Evolutionary conservation across 1,140 invertebrate species (phyloP).

Genomic region (Bombus superbus): DNA sequence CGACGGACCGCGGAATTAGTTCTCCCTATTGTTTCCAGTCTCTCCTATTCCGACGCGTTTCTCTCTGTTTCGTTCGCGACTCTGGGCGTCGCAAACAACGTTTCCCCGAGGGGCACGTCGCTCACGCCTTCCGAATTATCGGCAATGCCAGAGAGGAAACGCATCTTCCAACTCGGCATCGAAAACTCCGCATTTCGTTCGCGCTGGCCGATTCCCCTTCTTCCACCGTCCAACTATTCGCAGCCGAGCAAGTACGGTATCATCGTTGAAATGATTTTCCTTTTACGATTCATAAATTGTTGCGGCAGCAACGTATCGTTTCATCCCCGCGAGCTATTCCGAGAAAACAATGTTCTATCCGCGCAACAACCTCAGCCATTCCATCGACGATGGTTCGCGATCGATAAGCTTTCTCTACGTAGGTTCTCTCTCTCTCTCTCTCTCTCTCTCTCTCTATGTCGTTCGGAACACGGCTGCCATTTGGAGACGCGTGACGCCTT

Average conservation of each 20-base stretch:
- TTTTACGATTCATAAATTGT: too few relatives aligned
- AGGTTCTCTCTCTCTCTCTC: too few relatives aligned
- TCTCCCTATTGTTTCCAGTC: constrained; percentile 35
- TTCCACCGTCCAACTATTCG: neutral
- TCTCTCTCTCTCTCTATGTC: too few relatives aligned
- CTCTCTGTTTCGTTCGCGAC: constrained; percentile 3
- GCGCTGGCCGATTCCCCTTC: neutral
- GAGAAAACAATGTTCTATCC: too few relatives aligned
- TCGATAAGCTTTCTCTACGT: neutral
- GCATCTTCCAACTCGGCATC: neutral
- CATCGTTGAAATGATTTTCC: too few relatives aligned
- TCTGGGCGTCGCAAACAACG: neutral
- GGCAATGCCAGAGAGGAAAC: neutral
- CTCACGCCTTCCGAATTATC: constrained; percentile 1
- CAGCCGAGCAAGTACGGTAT: neutral
- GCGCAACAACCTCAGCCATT: too few relatives aligned
- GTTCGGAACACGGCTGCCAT: neutral
- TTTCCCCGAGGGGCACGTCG: constrained; percentile 4
- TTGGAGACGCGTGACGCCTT: neutral
- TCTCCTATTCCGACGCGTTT: constrained; percentile 14
- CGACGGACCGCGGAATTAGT: constrained; percentile 52
- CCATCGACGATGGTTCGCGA: neutral
- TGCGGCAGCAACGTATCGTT: too few relatives aligned
- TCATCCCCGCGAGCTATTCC: too few relatives aligned
- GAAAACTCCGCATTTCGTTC: too few relatives aligned